A percentile compares a stretch with the other conserved stretches of the same genome.
These are phyloP conservation scores for Armadillidium nasatum DNA, from an alignment of 1,140 invertebrate genomes.

Conservation along the genomic window DNA sequence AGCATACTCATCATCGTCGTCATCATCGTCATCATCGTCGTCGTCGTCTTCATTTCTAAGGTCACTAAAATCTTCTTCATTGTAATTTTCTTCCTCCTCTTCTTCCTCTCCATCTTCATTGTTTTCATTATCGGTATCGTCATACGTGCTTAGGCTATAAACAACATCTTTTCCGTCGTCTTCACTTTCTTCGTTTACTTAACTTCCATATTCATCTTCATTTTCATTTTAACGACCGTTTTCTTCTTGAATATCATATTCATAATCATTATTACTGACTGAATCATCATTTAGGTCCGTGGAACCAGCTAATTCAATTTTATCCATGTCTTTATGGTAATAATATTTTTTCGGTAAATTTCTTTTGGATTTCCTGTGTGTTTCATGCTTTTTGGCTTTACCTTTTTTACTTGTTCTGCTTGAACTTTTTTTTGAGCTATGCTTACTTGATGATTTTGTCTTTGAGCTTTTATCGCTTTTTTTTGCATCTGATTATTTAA, in stretches of 20 bases:
- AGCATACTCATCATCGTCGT: not conserved
- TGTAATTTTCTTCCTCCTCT: not conserved
- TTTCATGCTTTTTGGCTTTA: not conserved
- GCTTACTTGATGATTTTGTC: not conserved
- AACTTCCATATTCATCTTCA: not conserved
- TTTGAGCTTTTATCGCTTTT: not conserved
- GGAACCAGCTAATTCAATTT: not conserved
- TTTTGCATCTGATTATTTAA: not conserved
- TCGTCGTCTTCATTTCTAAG: too few relatives aligned
- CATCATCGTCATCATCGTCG: not conserved
- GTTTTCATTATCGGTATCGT: not conserved
- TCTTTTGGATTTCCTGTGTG: not conserved
- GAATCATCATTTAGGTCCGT: not conserved
- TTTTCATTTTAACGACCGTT: not conserved
- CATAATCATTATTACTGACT: not conserved
- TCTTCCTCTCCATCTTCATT: not conserved
- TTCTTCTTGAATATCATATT: not conserved
- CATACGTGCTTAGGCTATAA: not conserved
- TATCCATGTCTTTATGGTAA: too few relatives aligned
- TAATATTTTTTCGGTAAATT: too few relatives aligned
- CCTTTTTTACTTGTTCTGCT: not conserved
- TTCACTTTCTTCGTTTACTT: not conserved
- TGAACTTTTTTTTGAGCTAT: not conserved
- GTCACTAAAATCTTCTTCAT: not conserved
- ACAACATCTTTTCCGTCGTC: not conserved